phyloP scores from a whole-genome alignment of 2,113 vertebrate genomes.

The Baryphthengus martii region DNA sequence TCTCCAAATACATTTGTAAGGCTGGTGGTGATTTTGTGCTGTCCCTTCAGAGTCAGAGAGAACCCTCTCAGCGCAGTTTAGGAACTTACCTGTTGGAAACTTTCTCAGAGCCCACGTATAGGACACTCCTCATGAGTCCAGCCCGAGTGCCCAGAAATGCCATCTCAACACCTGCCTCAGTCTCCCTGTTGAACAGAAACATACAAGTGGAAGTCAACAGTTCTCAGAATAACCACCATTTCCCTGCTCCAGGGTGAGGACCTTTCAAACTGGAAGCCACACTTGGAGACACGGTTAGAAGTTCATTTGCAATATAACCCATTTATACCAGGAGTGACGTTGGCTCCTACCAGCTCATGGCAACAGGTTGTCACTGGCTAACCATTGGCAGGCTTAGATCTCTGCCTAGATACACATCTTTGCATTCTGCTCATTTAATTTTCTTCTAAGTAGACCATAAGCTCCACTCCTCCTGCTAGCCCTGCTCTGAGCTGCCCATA shows the following conservation, averaged over 20 bases:
- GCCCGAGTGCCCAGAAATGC: slow-evolving; percentile 92
- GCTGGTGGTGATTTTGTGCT: background rate
- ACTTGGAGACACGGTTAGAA: background rate
- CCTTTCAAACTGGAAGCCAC: background rate
- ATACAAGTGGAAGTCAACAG: background rate
- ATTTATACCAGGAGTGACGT: background rate
- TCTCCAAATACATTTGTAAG: background rate
- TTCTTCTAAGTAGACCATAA: background rate
- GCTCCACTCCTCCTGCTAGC: background rate
- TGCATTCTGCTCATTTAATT: background rate
- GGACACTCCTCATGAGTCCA: slow-evolving; percentile 82
- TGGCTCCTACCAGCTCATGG: background rate
- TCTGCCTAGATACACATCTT: background rate
- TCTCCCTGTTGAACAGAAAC: slow-evolving; percentile 60
- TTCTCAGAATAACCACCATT: background rate
- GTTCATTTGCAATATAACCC: background rate
- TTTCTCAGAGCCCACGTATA: slow-evolving; percentile 86
- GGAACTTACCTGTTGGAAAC: slow-evolving; percentile 82
- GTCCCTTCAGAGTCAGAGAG: background rate
- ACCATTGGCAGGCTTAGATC: background rate
- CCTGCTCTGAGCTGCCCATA: background rate
- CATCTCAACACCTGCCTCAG: slow-evolving; percentile 80
- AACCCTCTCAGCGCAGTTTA: background rate
- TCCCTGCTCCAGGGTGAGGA: background rate
- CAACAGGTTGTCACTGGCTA: background rate